Evolutionary conservation across 2,888 invertebrate genomes (phyloP).

Genomic region (Lampropteryx suffumata): DNA sequence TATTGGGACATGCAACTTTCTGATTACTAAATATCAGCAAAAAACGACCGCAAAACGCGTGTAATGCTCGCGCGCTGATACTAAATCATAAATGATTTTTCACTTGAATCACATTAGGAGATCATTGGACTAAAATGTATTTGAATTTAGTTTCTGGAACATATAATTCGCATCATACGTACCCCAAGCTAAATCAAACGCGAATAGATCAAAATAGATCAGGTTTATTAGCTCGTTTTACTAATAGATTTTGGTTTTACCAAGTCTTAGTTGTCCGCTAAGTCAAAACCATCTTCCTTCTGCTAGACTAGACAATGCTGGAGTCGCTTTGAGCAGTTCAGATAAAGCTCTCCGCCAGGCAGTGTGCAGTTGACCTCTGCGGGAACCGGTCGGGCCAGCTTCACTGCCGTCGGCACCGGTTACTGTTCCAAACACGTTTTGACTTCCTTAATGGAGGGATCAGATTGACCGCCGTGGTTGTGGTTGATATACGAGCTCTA

Average conservation of each 20-base stretch:
- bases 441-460: constrained; percentile 12
- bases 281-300: too few species aligned
- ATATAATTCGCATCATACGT: too few species aligned
- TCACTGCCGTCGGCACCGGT: not conserved
- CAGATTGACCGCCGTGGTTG: constrained; percentile 3
- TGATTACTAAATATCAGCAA: constrained; percentile 12
- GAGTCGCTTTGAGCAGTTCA: not conserved
- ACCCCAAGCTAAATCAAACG: too few species aligned
- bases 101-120: not conserved
- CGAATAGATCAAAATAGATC: too few species aligned
- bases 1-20: constrained; percentile 8
- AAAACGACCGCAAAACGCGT: constrained; percentile 9
- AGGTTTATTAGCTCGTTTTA: too few species aligned
- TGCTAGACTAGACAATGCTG: too few species aligned
- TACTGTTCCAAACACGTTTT: constrained; percentile 17
- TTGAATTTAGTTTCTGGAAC: too few species aligned
- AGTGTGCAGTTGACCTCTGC: constrained; percentile 8
- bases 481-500: constrained; percentile 1
- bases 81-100: constrained; percentile 8
- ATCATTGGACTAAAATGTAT: too few species aligned
- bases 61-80: constrained; percentile 6
- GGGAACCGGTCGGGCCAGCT: constrained; percentile 10
- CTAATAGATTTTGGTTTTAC: too few species aligned
- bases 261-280: too few species aligned
- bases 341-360: not conserved